Conservation (phyloP, 2,113 vertebrate species). For the Psettodes erumei region DNA sequence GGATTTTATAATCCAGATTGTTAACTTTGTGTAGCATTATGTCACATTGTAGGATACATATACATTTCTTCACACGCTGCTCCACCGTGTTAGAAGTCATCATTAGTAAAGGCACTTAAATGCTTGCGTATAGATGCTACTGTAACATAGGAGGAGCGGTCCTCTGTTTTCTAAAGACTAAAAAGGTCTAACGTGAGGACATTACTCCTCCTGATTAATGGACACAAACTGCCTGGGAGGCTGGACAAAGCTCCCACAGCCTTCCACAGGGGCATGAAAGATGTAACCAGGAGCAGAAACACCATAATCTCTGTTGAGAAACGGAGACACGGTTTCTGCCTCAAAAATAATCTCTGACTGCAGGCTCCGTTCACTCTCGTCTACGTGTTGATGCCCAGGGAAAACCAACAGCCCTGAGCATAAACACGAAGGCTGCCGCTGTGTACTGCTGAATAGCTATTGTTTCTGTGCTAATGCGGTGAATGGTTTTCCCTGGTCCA, state of each 20-base stretch:
- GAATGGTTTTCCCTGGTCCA: constrained; percentile 50
- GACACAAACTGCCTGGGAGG: constrained; percentile 5
- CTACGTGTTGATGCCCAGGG: constrained; percentile 12
- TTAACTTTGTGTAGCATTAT: no score
- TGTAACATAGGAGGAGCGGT: constrained; percentile 64
- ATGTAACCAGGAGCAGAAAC: constrained; percentile 31
- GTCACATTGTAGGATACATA: constrained; percentile 69
- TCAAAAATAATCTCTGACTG: neutral
- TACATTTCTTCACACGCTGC: constrained; percentile 37
- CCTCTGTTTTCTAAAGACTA: constrained; percentile 44
- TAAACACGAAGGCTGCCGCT: constrained; percentile 41
- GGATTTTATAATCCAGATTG: constrained; percentile 25
- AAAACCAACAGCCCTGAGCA: constrained; percentile 39
- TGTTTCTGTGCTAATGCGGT: constrained; percentile 53
- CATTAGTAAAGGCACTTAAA: constrained; percentile 64
- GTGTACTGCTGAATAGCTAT: constrained; percentile 53
- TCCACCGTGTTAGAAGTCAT: constrained; percentile 40
- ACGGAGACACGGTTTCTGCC: neutral
- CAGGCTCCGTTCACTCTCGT: constrained; percentile 9
- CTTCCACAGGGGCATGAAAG: constrained; percentile 20
- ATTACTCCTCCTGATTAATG: constrained; percentile 9
- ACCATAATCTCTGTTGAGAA: constrained; percentile 1
- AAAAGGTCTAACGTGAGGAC: constrained; percentile 27
- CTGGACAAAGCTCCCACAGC: constrained; percentile 6
- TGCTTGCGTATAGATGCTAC: constrained; percentile 33